These are phyloP conservation scores for Ectropis grisescens DNA, from an alignment of 1,140 invertebrate species.

Conservation along the genomic window DNA sequence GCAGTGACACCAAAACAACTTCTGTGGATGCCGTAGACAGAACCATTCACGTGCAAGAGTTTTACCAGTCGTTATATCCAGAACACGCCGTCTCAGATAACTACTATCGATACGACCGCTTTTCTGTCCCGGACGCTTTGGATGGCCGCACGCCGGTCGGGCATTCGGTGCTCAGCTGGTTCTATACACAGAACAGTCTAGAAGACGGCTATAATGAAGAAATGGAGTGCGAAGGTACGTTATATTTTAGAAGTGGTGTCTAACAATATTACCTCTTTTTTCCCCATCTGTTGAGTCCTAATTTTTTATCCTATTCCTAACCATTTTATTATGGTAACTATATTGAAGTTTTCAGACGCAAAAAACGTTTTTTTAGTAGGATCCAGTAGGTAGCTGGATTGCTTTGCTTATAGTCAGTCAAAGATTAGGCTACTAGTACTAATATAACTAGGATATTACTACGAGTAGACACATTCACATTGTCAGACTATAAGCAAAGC, in stretches of 20 bases:
- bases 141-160: conserved; percentile 8
- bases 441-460: too few relatives aligned
- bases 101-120: conserved; percentile 35
- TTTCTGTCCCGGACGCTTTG: conserved; percentile 22
- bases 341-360: not conserved
- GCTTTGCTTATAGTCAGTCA: too few relatives aligned
- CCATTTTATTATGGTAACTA: not conserved
- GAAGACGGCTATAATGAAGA: conserved; percentile 10
- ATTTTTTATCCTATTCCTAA: not conserved
- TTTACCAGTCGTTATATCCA: conserved; percentile 39
- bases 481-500: too few relatives aligned
- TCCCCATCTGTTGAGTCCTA: too few relatives aligned
- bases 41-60: conserved; percentile 34
- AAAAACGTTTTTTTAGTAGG: not conserved
- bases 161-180: conserved; percentile 28
- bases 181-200: conserved; percentile 34
- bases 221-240: conserved; percentile 30
- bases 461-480: too few relatives aligned
- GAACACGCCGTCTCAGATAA: conserved; percentile 11
- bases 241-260: not conserved
- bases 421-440: too few relatives aligned
- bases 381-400: too few relatives aligned
- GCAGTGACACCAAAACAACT: conserved; percentile 12
- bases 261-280: too few relatives aligned
- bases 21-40: too few relatives aligned